phyloP scores from a whole-genome alignment of 2,113 vertebrate genomes.

The Colistium nudipinnis region DNA sequence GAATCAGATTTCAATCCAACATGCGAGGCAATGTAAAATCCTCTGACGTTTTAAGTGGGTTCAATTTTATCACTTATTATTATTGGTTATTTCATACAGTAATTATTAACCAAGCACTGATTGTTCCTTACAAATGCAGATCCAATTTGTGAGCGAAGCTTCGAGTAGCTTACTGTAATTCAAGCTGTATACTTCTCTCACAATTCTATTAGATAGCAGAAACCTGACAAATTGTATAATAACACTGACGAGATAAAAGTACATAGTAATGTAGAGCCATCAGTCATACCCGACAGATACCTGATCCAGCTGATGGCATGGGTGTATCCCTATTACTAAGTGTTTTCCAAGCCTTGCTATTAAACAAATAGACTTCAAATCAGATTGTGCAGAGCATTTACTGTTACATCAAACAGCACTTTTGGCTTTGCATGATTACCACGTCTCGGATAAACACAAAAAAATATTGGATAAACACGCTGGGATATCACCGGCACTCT shows the following conservation, averaged over 20 bases:
- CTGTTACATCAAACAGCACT: background rate
- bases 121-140: too few relatives aligned
- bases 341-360: background rate
- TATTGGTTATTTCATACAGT: too few relatives aligned
- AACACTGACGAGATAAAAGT: background rate
- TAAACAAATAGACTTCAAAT: background rate
- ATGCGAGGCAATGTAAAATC: background rate
- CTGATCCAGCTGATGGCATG: background rate
- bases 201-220: background rate
- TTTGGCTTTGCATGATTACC: too few relatives aligned
- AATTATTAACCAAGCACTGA: too few relatives aligned
- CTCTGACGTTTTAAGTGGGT: too few relatives aligned
- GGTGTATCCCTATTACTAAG: background rate
- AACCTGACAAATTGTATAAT: background rate
- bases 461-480: too few relatives aligned
- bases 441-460: too few relatives aligned
- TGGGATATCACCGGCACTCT: too few relatives aligned
- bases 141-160: too few relatives aligned
- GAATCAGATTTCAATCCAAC: background rate
- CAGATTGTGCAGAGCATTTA: background rate
- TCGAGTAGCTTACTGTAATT: too few relatives aligned
- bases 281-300: background rate
- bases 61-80: too few relatives aligned
- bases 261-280: background rate
- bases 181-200: background rate